Percentiles rank a stretch among this genome's conserved stretches.
phyloP scores from a whole-genome alignment of 2,888 invertebrate species.

The Cosmopolites sordidus region DNA sequence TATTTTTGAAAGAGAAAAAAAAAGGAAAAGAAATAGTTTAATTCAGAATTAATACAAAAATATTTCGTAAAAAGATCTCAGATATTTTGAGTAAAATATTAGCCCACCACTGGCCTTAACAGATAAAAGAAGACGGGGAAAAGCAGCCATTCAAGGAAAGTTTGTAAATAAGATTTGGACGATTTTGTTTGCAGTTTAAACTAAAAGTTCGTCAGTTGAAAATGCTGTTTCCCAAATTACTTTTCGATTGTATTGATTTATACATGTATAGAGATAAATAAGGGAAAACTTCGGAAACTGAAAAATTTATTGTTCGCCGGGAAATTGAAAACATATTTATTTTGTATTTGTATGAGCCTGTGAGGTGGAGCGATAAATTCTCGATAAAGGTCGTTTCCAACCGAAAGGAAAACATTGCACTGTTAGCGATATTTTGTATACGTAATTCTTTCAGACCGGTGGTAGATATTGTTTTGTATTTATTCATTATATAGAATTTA shows the following conservation, averaged over 20 bases:
- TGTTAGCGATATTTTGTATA: background rate
- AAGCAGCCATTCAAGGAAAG: conserved; percentile 31
- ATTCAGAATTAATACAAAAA: no score
- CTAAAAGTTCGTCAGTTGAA: conserved; percentile 20
- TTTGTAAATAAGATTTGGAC: conserved; percentile 46
- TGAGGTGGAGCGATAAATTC: conserved; percentile 8
- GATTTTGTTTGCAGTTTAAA: conserved; percentile 41
- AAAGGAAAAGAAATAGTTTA: no score
- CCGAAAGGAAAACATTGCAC: background rate
- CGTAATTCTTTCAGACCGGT: background rate
- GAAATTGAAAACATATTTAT: conserved; percentile 21
- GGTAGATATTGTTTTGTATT: no score
- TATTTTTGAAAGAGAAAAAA: no score
- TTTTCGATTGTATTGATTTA: conserved; percentile 21
- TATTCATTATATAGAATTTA: no score
- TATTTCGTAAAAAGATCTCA: no score
- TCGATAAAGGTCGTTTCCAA: conserved; percentile 1
- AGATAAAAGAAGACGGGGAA: conserved; percentile 14
- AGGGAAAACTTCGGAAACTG: conserved; percentile 15
- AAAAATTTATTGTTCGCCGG: conserved; percentile 16
- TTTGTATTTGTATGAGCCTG: conserved; percentile 8
- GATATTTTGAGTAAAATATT: no score
- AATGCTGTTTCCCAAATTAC: conserved; percentile 19
- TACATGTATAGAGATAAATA: conserved; percentile 22
- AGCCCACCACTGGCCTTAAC: conserved; percentile 7